Conservation (phyloP, 2,797 vertebrate genomes). For the Cercopithecus hamlyni region DNA sequence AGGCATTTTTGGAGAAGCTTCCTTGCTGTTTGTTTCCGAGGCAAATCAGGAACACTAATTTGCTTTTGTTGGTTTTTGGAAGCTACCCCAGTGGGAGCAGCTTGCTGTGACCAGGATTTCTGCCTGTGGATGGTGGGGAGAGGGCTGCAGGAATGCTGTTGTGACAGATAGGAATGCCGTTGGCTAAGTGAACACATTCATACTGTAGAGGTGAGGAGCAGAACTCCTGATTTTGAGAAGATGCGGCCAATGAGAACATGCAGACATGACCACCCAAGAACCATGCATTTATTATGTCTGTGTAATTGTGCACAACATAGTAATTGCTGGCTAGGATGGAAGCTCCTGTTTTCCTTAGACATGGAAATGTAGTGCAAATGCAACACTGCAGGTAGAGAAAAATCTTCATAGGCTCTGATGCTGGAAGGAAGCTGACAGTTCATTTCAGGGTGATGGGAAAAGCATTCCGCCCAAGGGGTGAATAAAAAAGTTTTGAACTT, state of each 20-base stretch:
- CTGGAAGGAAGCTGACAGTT: not conserved
- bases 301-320: not conserved
- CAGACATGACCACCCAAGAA: not conserved
- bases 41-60: conserved; percentile 51
- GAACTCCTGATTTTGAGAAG: not conserved
- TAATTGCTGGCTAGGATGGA: not conserved
- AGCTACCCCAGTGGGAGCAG: not conserved
- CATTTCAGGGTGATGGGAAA: not conserved
- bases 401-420: not conserved
- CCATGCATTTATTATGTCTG: not conserved
- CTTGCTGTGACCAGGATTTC: conserved; percentile 37
- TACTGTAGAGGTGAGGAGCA: not conserved
- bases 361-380: not conserved
- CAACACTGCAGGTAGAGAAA: not conserved
- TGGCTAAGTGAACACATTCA: not conserved
- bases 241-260: not conserved
- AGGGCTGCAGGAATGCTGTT: not conserved
- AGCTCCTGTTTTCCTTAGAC: not conserved
- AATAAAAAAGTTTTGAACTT: not conserved
- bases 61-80: conserved; percentile 61
- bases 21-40: conserved; percentile 53
- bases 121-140: not conserved
- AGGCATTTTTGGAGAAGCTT: conserved; percentile 13
- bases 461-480: not conserved
- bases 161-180: not conserved